Conservation (phyloP, 2,797 vertebrate genomes). For the Gobio occitaniae region DNA sequence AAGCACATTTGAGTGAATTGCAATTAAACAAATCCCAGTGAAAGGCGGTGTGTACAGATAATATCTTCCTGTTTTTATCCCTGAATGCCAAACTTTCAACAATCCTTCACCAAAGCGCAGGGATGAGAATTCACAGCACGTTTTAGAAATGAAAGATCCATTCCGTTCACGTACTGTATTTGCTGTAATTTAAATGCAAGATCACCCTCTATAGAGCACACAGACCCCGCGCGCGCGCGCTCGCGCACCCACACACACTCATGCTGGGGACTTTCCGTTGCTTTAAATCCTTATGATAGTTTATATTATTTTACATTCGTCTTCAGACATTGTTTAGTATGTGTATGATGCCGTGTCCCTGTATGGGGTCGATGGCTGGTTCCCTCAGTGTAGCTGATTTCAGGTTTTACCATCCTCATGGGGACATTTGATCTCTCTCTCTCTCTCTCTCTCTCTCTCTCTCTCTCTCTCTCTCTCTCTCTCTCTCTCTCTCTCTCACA, state of each 20-base stretch:
- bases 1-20: background rate
- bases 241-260: background rate
- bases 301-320: background rate
- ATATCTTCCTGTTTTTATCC: background rate
- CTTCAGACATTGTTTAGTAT: background rate
- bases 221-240: constrained; percentile 1
- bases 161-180: constrained; percentile 60
- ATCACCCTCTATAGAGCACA: constrained; percentile 44
- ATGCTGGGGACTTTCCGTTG: background rate
- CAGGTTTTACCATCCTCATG: background rate
- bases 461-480: background rate
- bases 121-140: constrained; percentile 51
- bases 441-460: background rate
- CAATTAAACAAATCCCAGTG: background rate
- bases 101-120: background rate
- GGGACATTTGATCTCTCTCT: background rate
- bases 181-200: constrained; percentile 61
- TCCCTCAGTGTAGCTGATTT: background rate
- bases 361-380: background rate
- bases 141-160: constrained; percentile 45
- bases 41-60: background rate
- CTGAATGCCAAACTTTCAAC: background rate
- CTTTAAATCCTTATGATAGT: background rate
- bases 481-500: background rate
- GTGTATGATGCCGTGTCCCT: background rate